Percentiles rank a stretch among this genome's conserved stretches.
Conservation (phyloP, 2,113 vertebrate genomes). For the Gobiocypris rarus region DNA sequence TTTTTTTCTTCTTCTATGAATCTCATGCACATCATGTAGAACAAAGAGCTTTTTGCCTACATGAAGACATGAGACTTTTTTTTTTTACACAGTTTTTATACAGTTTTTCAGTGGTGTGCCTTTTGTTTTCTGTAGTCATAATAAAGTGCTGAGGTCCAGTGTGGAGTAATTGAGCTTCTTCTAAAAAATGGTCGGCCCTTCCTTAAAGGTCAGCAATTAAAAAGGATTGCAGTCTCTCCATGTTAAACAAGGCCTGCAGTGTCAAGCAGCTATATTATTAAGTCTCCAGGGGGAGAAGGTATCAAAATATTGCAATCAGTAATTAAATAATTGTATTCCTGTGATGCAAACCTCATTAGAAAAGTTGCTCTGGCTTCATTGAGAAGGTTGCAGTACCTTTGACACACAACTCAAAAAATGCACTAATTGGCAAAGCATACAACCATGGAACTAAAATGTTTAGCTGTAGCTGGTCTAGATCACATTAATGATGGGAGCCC, state of each 20-base stretch:
- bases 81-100: no score
- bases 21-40: not conserved
- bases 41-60: not conserved
- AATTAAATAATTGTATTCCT: slow-evolving; percentile 49
- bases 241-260: slow-evolving; percentile 13
- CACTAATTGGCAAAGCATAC: slow-evolving; percentile 36
- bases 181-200: slow-evolving; percentile 38
- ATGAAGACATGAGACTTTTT: not conserved
- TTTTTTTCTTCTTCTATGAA: not conserved
- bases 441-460: not conserved
- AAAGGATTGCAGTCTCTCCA: slow-evolving; percentile 3
- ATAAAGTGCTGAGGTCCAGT: slow-evolving; percentile 28
- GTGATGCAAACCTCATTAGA: slow-evolving; percentile 46
- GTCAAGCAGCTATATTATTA: slow-evolving; percentile 32
- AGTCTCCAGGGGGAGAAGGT: slow-evolving; percentile 14
- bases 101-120: no score
- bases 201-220: slow-evolving; percentile 58
- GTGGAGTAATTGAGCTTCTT: slow-evolving; percentile 32
- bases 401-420: slow-evolving; percentile 39
- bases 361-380: slow-evolving; percentile 37
- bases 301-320: slow-evolving; percentile 42
- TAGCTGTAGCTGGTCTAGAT: not conserved
- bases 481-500: not conserved
- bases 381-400: slow-evolving; percentile 27
- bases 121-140: not conserved